These are phyloP conservation scores for Rhadina sibilatrix DNA, from an alignment of 2,113 vertebrate genomes.

Conservation along the genomic window DNA sequence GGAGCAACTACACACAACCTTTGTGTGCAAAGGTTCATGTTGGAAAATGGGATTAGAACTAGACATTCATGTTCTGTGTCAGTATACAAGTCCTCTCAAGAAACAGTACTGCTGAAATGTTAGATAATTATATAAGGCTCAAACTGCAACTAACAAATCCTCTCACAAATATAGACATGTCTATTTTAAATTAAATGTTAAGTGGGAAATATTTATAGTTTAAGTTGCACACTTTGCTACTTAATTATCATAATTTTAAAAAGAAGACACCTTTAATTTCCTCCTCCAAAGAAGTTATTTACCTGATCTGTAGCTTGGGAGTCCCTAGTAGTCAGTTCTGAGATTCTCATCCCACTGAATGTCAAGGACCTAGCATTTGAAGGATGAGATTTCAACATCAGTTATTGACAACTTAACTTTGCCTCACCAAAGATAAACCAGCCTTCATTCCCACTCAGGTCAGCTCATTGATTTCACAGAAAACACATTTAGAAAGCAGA, in stretches of 20 bases:
- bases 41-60: background rate
- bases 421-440: slow-evolving; percentile 51
- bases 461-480: slow-evolving; percentile 29
- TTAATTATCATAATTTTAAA: slow-evolving; percentile 20
- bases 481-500: slow-evolving; percentile 37
- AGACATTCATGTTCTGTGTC: background rate
- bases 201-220: slow-evolving; percentile 36
- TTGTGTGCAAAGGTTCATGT: too few relatives aligned
- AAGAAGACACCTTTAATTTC: slow-evolving; percentile 7
- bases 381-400: slow-evolving; percentile 24
- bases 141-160: background rate
- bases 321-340: slow-evolving; percentile 21
- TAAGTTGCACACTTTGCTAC: slow-evolving; percentile 7
- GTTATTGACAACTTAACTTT: slow-evolving; percentile 42
- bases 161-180: background rate
- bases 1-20: background rate
- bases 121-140: background rate
- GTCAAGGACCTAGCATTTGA: slow-evolving; percentile 34
- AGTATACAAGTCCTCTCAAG: background rate
- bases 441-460: slow-evolving; percentile 57
- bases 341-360: slow-evolving; percentile 56
- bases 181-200: slow-evolving; percentile 42
- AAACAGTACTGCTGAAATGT: background rate
- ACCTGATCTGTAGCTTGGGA: slow-evolving; percentile 22
- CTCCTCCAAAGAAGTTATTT: slow-evolving; percentile 30